phyloP scores from a whole-genome alignment of 2,888 invertebrate species.

The Lepidochitona cinerea region DNA sequence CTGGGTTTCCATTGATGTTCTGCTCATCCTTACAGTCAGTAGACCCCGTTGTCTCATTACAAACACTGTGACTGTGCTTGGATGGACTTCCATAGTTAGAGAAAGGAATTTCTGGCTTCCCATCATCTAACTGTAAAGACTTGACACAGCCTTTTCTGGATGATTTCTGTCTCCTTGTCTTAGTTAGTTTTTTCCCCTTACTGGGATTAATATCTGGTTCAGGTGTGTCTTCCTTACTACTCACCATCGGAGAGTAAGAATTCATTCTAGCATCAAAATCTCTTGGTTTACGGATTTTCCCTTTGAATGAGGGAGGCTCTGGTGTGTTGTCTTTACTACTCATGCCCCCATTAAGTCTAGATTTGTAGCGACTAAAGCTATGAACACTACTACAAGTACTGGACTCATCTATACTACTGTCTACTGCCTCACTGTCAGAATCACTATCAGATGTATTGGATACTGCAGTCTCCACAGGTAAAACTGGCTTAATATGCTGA shows the following conservation, averaged over 20 bases:
- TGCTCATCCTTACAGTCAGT: too few species aligned
- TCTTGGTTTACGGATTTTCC: neutral
- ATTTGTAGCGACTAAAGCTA: neutral
- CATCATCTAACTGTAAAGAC: too few species aligned
- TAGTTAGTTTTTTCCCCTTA: too few species aligned
- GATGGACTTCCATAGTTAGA: too few species aligned
- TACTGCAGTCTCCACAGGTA: constrained; percentile 31
- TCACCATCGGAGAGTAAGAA: neutral
- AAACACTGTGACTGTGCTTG: too few species aligned
- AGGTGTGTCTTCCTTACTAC: neutral
- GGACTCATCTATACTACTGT: neutral
- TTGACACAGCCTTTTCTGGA: too few species aligned
- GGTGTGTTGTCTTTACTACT: constrained; percentile 3
- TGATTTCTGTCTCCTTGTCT: too few species aligned
- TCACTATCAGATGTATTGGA: neutral
- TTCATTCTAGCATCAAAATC: neutral
- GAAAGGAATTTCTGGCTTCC: too few species aligned
- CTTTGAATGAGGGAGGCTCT: neutral
- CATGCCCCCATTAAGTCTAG: neutral
- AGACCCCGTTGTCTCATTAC: too few species aligned
- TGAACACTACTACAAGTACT: neutral
- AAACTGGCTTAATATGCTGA: constrained; percentile 43
- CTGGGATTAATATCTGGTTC: too few species aligned
- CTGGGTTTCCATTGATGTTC: too few species aligned
- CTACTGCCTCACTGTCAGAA: constrained; percentile 16